Evolutionary conservation across 2,888 invertebrate species (phyloP), one percentile per base, ranked within the genome.

Genomic region (Tryphoninae sp.): DNA sequence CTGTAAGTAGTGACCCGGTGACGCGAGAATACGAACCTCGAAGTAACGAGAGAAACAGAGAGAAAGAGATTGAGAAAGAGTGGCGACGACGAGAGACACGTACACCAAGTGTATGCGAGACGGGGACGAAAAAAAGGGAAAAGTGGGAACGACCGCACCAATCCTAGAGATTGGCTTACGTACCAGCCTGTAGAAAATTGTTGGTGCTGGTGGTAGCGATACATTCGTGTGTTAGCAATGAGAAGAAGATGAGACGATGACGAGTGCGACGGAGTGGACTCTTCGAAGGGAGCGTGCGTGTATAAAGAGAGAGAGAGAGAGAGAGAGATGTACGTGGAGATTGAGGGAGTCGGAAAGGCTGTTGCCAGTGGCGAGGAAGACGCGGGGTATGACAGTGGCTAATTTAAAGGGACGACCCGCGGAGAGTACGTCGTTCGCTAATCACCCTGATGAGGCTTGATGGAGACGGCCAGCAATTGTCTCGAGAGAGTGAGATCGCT

Each of bases 401-500:
- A 86, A 86, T 86, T 85, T 86, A 85, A 81, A 86, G 86, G 86
- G 84, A 84, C 85, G 84, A 86, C 85, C 86, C 86, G 85, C 85
- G 78, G 75, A 75, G 83, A 79, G 81, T 81, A 82, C 83, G 83
- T 83, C 83, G 83, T 78, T 83, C 82, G 84, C 84, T 85, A 85
- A 85, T 84, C 84, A 85, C 83, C 84, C 83, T 85, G 84, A 85
- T 85, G 84, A 85, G 82, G 84, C 84, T 84, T 85, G 84, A 85
- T 85, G 84, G 83, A 82, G 80, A 78, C 83, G 82, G 83, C 72
- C 72, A 68, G 76, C 82, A 82, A 82, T 87, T 87, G 87, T 87
- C 86, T 87, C 86, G 84, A 88, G 78, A 82, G 81, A 82, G 88
- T 88, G 88, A 87, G 87, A 87, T 86, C 87, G 87, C 88, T 88